A percentile compares a stretch with the other conserved stretches of the same genome.
phyloP scores from a whole-genome alignment of 2,113 vertebrate genomes.

The Rattus rattus region DNA sequence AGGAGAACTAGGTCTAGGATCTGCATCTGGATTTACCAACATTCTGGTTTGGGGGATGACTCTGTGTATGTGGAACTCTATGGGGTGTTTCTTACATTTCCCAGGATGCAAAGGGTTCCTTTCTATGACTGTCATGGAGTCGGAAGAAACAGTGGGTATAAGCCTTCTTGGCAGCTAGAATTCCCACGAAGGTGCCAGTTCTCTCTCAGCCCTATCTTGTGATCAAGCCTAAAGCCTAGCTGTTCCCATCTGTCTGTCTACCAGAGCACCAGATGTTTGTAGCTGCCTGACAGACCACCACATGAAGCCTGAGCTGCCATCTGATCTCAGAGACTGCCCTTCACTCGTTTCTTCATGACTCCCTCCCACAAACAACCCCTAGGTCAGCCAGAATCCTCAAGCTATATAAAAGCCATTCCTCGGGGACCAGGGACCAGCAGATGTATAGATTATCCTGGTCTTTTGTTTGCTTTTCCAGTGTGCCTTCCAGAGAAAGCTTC shows the following conservation, averaged over 20 bases:
- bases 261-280: neutral
- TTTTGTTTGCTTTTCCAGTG: neutral
- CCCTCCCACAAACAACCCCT: no score
- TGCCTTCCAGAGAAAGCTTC: neutral
- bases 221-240: neutral
- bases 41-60: neutral
- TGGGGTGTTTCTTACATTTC: neutral
- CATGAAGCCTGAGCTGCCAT: no score
- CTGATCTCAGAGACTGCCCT: neutral
- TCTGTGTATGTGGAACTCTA: neutral
- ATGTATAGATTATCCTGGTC: slow-evolving; percentile 15
- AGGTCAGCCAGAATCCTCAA: neutral
- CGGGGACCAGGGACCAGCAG: neutral
- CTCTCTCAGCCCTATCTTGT: neutral
- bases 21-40: neutral
- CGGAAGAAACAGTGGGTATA: neutral
- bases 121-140: neutral
- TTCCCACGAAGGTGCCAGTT: neutral
- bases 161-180: neutral
- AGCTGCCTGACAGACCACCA: neutral
- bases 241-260: neutral
- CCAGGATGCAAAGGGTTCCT: neutral
- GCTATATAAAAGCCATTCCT: neutral
- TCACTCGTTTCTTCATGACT: neutral
- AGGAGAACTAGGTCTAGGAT: neutral